These are phyloP conservation scores for Phoxinus dragarum DNA, from an alignment of 2,797 vertebrate genomes.

Conservation along the genomic window DNA sequence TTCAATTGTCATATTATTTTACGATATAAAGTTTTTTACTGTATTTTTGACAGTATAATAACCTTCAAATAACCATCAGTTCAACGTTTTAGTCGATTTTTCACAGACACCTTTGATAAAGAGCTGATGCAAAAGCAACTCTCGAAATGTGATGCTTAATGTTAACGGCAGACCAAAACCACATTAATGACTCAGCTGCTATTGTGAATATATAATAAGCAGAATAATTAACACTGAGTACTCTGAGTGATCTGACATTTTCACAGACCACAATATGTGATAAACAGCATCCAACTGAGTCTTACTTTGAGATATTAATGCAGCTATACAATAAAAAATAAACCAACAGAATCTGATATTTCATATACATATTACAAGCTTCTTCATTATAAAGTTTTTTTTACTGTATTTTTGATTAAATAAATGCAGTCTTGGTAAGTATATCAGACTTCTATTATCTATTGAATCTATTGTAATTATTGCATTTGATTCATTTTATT, in stretches of 20 bases:
- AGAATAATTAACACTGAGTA: slow-evolving; percentile 27
- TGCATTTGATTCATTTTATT: neutral
- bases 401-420: neutral
- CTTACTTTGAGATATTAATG: slow-evolving; percentile 3
- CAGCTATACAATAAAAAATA: neutral
- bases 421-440: neutral
- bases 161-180: slow-evolving; percentile 5
- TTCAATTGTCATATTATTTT: neutral
- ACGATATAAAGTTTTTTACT: neutral
- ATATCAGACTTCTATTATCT: neutral
- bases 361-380: neutral
- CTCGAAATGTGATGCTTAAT: slow-evolving; percentile 31
- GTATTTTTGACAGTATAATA: too few species aligned
- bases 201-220: slow-evolving; percentile 31
- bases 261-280: slow-evolving; percentile 21
- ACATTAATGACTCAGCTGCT: slow-evolving; percentile 39
- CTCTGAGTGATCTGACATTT: slow-evolving; percentile 40
- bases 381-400: neutral
- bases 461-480: neutral
- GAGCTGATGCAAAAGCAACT: slow-evolving; percentile 15
- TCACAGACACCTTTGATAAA: too few species aligned
- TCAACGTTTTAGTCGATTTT: neutral
- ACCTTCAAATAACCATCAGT: neutral
- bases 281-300: slow-evolving; percentile 9
- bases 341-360: neutral